Percentiles rank a stretch among this genome's conserved stretches.
Conservation (phyloP, 2,113 vertebrate species). For the Trichechus manatus region DNA sequence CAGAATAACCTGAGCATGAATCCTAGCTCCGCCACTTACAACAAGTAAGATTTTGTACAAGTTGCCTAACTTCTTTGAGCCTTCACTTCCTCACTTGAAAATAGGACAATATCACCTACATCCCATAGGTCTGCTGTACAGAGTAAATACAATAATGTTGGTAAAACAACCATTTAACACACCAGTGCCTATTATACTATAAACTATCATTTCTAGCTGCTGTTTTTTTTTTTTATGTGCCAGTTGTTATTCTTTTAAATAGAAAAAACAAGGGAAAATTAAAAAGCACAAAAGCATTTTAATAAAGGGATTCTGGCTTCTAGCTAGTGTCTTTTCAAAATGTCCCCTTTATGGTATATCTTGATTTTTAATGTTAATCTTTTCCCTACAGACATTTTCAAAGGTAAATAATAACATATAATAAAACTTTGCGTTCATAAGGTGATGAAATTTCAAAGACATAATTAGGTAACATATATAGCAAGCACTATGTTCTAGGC, state of each 20-base stretch:
- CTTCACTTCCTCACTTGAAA: constrained; percentile 26
- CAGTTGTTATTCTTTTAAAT: constrained; percentile 15
- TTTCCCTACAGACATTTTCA: not conserved
- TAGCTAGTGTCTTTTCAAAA: not conserved
- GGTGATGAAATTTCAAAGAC: constrained; percentile 8
- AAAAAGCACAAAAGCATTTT: not conserved
- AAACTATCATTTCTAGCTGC: not conserved
- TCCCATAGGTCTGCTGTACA: not conserved
- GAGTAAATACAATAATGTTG: constrained; percentile 4
- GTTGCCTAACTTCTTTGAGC: not conserved
- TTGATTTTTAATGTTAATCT: constrained; percentile 16
- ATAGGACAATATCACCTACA: not conserved
- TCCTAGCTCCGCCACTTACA: not conserved
- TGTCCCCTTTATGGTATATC: not conserved
- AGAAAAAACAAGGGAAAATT: not conserved
- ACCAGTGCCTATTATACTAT: not conserved
- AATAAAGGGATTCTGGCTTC: constrained; percentile 1
- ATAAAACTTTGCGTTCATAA: constrained; percentile 14
- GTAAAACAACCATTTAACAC: not conserved
- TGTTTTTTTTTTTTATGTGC: not conserved
- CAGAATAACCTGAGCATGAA: not conserved
- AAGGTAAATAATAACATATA: not conserved
- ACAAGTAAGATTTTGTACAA: not conserved
- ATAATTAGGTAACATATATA: constrained; percentile 17
- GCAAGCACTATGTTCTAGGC: not conserved